Conservation (phyloP, 2,888 invertebrate genomes). For the Allolobophora icterica region DNA sequence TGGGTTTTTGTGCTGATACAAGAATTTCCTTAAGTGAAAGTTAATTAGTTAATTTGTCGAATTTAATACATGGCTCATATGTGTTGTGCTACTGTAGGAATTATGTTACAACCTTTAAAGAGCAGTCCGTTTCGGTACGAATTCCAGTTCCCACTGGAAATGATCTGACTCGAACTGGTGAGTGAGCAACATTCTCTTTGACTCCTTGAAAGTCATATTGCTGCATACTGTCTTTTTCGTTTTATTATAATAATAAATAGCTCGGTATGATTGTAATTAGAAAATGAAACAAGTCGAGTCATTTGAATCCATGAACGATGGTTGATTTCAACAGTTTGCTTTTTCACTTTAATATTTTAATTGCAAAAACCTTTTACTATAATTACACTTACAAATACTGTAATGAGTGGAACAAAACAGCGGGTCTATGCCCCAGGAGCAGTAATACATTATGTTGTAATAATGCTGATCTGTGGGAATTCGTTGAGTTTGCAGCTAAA, state of each 20-base stretch:
- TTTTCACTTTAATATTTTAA: no score
- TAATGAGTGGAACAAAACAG: no score
- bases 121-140: background rate
- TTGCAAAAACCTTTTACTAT: no score
- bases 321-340: no score
- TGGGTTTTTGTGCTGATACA: background rate
- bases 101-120: background rate
- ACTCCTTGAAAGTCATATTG: background rate
- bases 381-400: no score
- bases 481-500: background rate
- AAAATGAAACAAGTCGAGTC: background rate
- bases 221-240: background rate
- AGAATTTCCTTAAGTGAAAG: background rate
- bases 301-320: no score
- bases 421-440: no score
- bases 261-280: background rate
- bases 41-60: background rate
- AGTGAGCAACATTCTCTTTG: background rate
- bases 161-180: background rate
- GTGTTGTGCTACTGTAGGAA: background rate
- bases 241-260: background rate
- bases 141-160: background rate
- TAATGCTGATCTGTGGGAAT: background rate
- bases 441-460: background rate
- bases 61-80: background rate